Evolutionary conservation across 2,113 vertebrate species (phyloP).

Genomic region (Eurystomus gularis): DNA sequence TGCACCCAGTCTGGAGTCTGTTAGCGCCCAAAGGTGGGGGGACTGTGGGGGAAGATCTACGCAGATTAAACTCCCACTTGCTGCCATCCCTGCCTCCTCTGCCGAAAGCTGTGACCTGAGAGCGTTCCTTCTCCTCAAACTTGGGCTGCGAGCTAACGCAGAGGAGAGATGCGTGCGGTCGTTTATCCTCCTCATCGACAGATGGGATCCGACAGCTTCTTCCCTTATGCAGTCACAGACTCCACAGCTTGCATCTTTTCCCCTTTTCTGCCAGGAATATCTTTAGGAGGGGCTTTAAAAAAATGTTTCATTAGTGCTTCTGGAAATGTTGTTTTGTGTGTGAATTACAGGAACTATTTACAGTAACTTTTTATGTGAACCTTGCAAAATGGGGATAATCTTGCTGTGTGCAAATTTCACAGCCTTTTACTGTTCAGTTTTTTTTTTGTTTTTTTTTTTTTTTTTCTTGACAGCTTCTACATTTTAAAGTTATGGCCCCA

Average conservation of each 20-base stretch:
- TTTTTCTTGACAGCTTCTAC: constrained; percentile 21
- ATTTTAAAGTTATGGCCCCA: constrained; percentile 41
- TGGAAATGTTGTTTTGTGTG: constrained; percentile 53
- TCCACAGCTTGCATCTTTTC: constrained; percentile 62
- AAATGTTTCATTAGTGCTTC: constrained; percentile 57
- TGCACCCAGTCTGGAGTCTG: neutral
- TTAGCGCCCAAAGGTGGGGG: neutral
- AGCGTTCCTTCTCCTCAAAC: neutral
- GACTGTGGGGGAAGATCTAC: neutral
- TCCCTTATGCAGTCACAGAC: constrained; percentile 56
- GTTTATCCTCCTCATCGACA: constrained; percentile 44
- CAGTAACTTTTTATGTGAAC: constrained; percentile 34
- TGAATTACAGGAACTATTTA: constrained; percentile 50
- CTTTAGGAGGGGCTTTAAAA: neutral
- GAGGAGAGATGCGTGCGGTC: neutral
- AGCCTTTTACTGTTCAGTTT: constrained; percentile 17
- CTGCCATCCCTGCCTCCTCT: neutral
- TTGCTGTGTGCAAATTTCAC: neutral
- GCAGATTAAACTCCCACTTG: neutral
- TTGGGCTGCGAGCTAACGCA: neutral
- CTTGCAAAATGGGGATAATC: neutral
- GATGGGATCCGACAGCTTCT: constrained; percentile 62
- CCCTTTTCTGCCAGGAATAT: constrained; percentile 63
- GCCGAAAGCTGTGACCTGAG: neutral
- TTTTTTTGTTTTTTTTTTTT: neutral